A percentile compares a stretch with the other conserved stretches of the same genome.
Evolutionary conservation across 2,113 vertebrate species (phyloP).

Genomic region (Capreolus pygargus): DNA sequence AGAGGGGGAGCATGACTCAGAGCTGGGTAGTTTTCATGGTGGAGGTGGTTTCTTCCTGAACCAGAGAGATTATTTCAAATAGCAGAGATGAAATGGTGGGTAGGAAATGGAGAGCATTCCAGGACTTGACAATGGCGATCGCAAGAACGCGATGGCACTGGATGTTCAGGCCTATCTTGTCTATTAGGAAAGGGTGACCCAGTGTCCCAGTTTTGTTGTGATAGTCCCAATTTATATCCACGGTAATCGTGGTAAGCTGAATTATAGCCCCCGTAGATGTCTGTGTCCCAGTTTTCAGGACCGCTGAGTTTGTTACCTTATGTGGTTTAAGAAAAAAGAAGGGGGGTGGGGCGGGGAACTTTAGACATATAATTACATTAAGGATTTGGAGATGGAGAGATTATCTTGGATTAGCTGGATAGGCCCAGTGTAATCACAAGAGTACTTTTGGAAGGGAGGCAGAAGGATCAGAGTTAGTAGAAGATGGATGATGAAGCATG

Average conservation of each 20-base stretch:
- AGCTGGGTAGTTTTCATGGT: neutral
- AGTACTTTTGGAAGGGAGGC: neutral
- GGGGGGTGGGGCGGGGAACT: fast-evolving
- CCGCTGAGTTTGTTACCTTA: neutral
- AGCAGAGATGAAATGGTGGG: neutral
- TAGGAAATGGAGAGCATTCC: neutral
- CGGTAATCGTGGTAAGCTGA: neutral
- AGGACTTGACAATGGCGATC: neutral
- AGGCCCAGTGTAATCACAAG: neutral
- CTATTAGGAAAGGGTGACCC: neutral
- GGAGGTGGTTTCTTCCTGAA: neutral
- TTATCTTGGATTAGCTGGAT: neutral
- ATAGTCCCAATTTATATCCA: neutral
- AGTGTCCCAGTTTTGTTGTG: neutral
- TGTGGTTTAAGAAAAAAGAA: neutral
- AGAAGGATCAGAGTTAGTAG: neutral
- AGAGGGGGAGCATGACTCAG: neutral
- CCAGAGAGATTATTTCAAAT: neutral
- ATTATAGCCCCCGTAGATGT: neutral
- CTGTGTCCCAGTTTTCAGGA: neutral
- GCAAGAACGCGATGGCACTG: neutral
- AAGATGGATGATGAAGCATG: neutral
- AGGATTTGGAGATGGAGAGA: neutral
- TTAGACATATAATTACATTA: neutral
- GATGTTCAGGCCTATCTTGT: neutral